A percentile compares a stretch with the other conserved stretches of the same genome.
Evolutionary conservation across 2,888 invertebrate species (phyloP).

Genomic region (Xestia rhomboidea): DNA sequence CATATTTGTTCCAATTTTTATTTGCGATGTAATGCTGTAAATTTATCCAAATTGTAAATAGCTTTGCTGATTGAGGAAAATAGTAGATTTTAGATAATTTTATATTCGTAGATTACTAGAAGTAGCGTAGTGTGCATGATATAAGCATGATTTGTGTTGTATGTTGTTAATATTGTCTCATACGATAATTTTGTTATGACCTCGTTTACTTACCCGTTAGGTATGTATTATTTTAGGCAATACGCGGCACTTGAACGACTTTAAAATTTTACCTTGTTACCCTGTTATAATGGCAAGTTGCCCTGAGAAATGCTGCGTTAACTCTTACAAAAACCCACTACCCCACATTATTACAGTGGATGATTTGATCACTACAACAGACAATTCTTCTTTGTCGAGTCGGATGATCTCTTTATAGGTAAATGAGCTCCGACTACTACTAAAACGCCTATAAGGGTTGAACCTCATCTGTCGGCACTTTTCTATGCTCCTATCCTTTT

Average conservation of each 20-base stretch:
- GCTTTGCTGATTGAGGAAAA: conserved; percentile 23
- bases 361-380: not conserved
- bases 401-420: not conserved
- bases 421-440: not conserved
- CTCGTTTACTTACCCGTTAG: not conserved
- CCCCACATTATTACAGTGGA: not conserved
- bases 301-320: not conserved
- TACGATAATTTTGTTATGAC: not conserved
- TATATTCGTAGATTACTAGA: conserved; percentile 8
- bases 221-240: not conserved
- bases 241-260: not conserved
- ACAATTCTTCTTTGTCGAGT: not conserved
- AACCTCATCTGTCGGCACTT: not conserved
- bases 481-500: not conserved
- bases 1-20: conserved; percentile 12
- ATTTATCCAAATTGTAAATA: conserved; percentile 41
- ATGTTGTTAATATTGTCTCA: not conserved
- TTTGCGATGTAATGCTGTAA: conserved; percentile 23
- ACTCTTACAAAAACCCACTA: not conserved
- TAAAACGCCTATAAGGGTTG: not conserved
- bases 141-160: conserved; percentile 51
- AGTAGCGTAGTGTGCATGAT: conserved; percentile 54
- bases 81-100: conserved; percentile 1
- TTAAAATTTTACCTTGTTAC: not conserved
- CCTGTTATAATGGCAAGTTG: not conserved